phyloP scores from a whole-genome alignment of 1,140 invertebrate genomes.

The Drosophila obscura region DNA sequence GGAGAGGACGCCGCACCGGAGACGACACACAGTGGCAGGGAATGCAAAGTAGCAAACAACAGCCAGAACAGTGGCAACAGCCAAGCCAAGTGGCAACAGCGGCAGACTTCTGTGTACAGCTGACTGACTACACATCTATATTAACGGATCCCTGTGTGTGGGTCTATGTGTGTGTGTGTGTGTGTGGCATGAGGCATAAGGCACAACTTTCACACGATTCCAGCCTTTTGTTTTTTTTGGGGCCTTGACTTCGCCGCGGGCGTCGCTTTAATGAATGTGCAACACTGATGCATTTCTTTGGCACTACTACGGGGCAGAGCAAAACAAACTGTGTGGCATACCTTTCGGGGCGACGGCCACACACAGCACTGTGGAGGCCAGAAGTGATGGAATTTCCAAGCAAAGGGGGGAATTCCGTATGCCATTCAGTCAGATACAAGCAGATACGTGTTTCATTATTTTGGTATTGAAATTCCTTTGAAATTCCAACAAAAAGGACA shows the following conservation, averaged over 20 bases:
- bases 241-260: slow-evolving; percentile 58
- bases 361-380: background rate
- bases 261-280: slow-evolving; percentile 68
- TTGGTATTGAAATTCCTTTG: too few species aligned
- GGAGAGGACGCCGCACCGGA: slow-evolving; percentile 2
- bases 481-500: too few species aligned
- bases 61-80: slow-evolving; percentile 26
- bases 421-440: background rate
- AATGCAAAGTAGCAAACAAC: slow-evolving; percentile 14
- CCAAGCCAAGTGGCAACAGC: slow-evolving; percentile 51
- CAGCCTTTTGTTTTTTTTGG: slow-evolving; percentile 51
- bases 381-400: slow-evolving; percentile 5
- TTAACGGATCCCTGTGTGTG: slow-evolving; percentile 5
- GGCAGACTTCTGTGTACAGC: slow-evolving; percentile 33
- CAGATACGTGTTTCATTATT: too few species aligned
- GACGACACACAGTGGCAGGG: slow-evolving; percentile 11
- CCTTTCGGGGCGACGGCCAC: slow-evolving; percentile 16
- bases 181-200: slow-evolving; percentile 3
- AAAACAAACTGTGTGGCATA: slow-evolving; percentile 39
- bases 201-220: slow-evolving; percentile 34
- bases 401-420: background rate
- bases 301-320: slow-evolving; percentile 7
- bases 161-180: slow-evolving; percentile 3
- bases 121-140: slow-evolving; percentile 46
- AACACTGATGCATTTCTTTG: slow-evolving; percentile 47